Evolutionary conservation across 2,113 vertebrate genomes (phyloP).

Genomic region (Oplegnathus fasciatus): DNA sequence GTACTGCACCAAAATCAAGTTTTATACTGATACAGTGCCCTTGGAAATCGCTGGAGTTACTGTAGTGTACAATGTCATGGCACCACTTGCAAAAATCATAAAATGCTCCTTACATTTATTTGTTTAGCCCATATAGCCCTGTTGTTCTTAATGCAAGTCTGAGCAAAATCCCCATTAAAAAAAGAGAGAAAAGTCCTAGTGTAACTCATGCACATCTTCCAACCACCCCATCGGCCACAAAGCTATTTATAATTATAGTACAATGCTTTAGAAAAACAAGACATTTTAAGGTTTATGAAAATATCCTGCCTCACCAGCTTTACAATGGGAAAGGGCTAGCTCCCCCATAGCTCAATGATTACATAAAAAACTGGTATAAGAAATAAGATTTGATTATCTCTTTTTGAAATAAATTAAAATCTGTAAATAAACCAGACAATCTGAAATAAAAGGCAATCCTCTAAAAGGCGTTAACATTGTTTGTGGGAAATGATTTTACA

Average conservation of each 20-base stretch:
- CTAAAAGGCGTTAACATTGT: conserved; percentile 4
- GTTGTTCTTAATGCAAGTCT: conserved; percentile 66
- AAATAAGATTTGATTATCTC: conserved; percentile 27
- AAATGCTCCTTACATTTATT: conserved; percentile 46
- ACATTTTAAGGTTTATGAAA: conserved; percentile 79
- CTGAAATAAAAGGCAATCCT: conserved; percentile 48
- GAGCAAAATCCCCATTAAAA: conserved; percentile 59
- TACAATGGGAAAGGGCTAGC: conserved; percentile 58
- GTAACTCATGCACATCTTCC: conserved; percentile 75
- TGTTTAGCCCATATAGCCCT: conserved; percentile 44
- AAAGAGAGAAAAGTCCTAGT: conserved; percentile 55
- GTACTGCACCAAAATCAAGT: conserved; percentile 35
- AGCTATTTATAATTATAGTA: conserved; percentile 84
- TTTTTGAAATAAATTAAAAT: conserved; percentile 35
- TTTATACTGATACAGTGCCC: conserved; percentile 37
- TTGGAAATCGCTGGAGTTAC: conserved; percentile 28
- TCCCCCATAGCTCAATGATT: conserved; percentile 35
- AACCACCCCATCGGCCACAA: conserved; percentile 70
- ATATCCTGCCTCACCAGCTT: conserved; percentile 75
- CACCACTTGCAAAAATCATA: conserved; percentile 48
- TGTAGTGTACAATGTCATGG: conserved; percentile 42
- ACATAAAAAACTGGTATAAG: conserved; percentile 54
- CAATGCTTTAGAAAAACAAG: conserved; percentile 81
- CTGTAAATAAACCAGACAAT: conserved; percentile 54
- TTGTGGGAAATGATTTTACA: conserved; percentile 41